phyloP scores from a whole-genome alignment of 2,113 vertebrate genomes.

The Corynorhinus townsendii region DNA sequence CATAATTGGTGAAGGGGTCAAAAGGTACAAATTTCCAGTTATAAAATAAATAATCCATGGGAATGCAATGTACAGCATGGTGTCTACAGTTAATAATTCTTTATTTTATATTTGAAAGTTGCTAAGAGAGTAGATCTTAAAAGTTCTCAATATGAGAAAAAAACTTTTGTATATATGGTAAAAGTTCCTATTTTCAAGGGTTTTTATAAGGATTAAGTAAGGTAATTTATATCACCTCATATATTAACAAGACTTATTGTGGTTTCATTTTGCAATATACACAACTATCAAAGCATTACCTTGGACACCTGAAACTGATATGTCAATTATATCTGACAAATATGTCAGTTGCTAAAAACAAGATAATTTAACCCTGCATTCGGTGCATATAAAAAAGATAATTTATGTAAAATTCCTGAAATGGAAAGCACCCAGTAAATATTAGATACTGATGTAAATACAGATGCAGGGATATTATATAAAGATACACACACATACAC shows the following conservation, averaged over 20 bases:
- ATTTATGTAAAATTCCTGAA: background rate
- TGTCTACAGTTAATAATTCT: too few relatives aligned
- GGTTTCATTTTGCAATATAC: background rate
- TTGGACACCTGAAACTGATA: background rate
- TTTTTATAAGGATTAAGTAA: background rate
- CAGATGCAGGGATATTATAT: background rate
- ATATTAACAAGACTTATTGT: background rate
- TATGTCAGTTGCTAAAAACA: background rate
- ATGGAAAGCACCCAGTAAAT: background rate
- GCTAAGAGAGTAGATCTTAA: too few relatives aligned
- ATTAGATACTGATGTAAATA: background rate
- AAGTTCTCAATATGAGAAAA: too few relatives aligned
- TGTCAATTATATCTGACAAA: background rate
- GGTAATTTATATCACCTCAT: background rate
- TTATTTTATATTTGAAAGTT: too few relatives aligned
- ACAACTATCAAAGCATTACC: background rate
- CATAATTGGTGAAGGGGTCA: too few relatives aligned
- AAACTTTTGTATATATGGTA: too few relatives aligned
- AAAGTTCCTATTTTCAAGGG: too few relatives aligned
- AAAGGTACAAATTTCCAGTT: too few relatives aligned
- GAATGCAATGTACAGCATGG: too few relatives aligned
- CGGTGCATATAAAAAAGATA: background rate
- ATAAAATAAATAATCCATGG: too few relatives aligned
- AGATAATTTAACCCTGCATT: background rate
- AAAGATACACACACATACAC: background rate